phyloP scores from a whole-genome alignment of 1,140 invertebrate genomes.

The Sycobia sp. region DNA sequence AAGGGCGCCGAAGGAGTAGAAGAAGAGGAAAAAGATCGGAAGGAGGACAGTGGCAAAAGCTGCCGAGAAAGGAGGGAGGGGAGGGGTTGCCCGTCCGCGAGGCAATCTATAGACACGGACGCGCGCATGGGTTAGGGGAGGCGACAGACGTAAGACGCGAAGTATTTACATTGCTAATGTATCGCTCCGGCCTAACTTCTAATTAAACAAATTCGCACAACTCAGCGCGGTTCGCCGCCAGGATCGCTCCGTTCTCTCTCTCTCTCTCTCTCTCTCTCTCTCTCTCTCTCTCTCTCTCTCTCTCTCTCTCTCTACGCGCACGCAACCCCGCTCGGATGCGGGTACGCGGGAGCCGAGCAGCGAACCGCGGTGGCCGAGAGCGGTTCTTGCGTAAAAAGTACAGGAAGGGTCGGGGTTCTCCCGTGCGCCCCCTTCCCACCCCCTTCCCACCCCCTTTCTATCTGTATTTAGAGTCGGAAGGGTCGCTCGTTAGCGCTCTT shows the following conservation, averaged over 20 bases:
- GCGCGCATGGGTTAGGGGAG: neutral
- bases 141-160: slow-evolving; percentile 8
- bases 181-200: slow-evolving; percentile 59
- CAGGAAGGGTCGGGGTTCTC: too few relatives aligned
- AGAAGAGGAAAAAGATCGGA: too few relatives aligned
- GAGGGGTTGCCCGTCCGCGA: too few relatives aligned
- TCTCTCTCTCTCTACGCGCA: too few relatives aligned
- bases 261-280: neutral
- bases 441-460: too few relatives aligned
- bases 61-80: too few relatives aligned
- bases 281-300: neutral
- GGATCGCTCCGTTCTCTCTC: slow-evolving; percentile 43
- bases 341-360: neutral
- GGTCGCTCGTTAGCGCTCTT: slow-evolving; percentile 60
- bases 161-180: slow-evolving; percentile 62
- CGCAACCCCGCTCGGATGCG: too few relatives aligned
- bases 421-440: too few relatives aligned
- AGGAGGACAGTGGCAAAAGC: too few relatives aligned
- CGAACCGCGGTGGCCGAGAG: neutral
- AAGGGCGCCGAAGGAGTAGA: too few relatives aligned
- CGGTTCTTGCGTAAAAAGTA: neutral
- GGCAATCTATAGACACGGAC: neutral
- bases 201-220: slow-evolving; percentile 63
- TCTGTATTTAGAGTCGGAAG: slow-evolving; percentile 41
- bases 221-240: slow-evolving; percentile 46